A percentile compares a stretch with the other conserved stretches of the same genome.
These are phyloP conservation scores for Acridotheres tristis DNA, from an alignment of 2,797 vertebrate species.

Conservation along the genomic window DNA sequence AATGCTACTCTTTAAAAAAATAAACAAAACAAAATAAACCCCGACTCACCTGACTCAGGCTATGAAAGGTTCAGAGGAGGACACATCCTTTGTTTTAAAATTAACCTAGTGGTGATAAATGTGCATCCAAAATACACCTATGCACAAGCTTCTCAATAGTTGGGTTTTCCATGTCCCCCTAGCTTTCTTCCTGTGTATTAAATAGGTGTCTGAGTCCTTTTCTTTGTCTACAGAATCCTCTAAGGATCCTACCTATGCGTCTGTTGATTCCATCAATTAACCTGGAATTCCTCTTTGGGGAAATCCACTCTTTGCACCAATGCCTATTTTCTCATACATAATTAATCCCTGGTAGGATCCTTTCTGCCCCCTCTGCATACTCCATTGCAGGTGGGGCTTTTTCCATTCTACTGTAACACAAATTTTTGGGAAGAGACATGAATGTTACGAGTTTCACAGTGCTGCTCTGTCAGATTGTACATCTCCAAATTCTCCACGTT, in stretches of 20 bases:
- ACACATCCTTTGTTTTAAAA: not conserved
- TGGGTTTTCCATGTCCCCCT: not conserved
- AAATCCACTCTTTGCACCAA: not conserved
- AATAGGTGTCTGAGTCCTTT: not conserved
- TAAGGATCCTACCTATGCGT: not conserved
- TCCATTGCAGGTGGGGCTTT: not conserved
- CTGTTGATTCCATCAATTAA: not conserved
- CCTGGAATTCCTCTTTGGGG: not conserved
- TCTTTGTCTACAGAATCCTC: not conserved
- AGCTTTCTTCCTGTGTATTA: not conserved
- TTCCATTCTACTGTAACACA: not conserved
- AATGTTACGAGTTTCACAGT: not conserved
- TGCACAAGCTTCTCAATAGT: not conserved
- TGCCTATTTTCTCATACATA: not conserved
- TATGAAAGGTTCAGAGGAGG: not conserved
- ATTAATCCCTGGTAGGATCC: not conserved
- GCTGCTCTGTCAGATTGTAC: not conserved
- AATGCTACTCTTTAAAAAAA: not conserved
- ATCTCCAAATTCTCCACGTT: conserved; percentile 24
- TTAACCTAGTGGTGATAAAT: not conserved
- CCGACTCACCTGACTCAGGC: not conserved
- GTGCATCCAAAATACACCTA: not conserved
- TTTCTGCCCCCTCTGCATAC: not conserved
- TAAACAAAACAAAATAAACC: not conserved
- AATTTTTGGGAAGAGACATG: not conserved